Evolutionary conservation across 2,797 vertebrate genomes (phyloP).

Genomic region (Clarias pachynema): DNA sequence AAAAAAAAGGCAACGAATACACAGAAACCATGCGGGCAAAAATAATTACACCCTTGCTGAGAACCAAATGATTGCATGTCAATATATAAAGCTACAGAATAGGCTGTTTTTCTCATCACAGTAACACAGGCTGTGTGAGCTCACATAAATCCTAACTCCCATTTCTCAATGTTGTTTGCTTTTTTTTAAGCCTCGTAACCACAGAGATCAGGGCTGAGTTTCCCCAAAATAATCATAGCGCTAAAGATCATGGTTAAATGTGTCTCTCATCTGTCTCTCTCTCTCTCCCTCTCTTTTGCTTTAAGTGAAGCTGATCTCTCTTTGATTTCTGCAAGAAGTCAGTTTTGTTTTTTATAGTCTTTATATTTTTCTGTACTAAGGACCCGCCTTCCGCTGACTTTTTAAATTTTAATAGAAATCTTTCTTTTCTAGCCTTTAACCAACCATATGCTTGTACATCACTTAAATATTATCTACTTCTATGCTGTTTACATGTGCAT

Average conservation of each 20-base stretch:
- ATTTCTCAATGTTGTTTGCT: neutral
- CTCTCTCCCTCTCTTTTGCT: neutral
- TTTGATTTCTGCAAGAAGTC: neutral
- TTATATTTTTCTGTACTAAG: neutral
- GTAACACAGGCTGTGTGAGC: neutral
- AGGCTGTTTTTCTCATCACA: conserved; percentile 23
- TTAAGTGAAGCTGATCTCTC: neutral
- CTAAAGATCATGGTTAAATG: neutral
- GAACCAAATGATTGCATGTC: conserved; percentile 14
- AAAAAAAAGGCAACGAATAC: neutral
- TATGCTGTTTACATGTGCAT: neutral
- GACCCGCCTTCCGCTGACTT: neutral
- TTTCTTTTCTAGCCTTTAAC: neutral
- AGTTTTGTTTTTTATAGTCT: neutral
- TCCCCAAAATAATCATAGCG: conserved; percentile 10
- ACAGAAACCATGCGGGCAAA: conserved; percentile 16
- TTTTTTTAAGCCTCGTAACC: neutral
- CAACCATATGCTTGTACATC: neutral
- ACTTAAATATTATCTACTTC: neutral
- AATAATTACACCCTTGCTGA: conserved; percentile 29
- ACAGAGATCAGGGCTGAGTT: neutral
- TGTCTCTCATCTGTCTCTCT: neutral
- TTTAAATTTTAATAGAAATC: neutral
- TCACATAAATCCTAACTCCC: neutral
- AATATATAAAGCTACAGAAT: conserved; percentile 17